A percentile compares a stretch with the other conserved stretches of the same genome.
phyloP scores from a whole-genome alignment of 2,888 invertebrate species.

The Microdon myrmicae region DNA sequence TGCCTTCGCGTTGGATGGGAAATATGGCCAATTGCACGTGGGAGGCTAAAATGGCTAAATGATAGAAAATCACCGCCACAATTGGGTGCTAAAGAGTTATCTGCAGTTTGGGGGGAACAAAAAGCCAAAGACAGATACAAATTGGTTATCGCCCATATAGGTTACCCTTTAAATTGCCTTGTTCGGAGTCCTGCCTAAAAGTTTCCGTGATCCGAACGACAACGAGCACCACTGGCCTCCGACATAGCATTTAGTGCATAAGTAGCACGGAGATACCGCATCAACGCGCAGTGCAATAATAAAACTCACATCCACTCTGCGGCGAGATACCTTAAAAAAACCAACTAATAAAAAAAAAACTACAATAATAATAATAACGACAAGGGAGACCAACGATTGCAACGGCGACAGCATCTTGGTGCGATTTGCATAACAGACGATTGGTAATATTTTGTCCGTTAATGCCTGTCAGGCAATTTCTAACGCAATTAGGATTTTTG shows the following conservation, averaged over 20 bases:
- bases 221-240: constrained; percentile 13
- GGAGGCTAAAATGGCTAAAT: constrained; percentile 47
- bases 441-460: constrained; percentile 50
- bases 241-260: constrained; percentile 39
- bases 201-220: constrained; percentile 17
- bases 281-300: too few species aligned
- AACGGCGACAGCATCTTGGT: constrained; percentile 11
- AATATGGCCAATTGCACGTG: constrained; percentile 6
- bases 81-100: constrained; percentile 51
- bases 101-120: constrained; percentile 2
- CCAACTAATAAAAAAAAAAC: constrained; percentile 11
- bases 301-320: constrained; percentile 19
- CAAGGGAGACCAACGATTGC: neutral
- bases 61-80: constrained; percentile 48
- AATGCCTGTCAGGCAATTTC: constrained; percentile 51
- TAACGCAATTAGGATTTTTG: constrained; percentile 51
- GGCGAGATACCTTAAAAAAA: too few species aligned
- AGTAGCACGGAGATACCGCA: too few species aligned
- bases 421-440: constrained; percentile 47
- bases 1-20: neutral
- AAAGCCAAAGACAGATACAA: constrained; percentile 39
- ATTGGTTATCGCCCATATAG: constrained; percentile 50
- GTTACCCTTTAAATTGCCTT: constrained; percentile 46
- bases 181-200: constrained; percentile 4
- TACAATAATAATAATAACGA: constrained; percentile 1